Conservation (phyloP, 92 coral and sea anemone genomes). For the Pocillopora grandis region DNA sequence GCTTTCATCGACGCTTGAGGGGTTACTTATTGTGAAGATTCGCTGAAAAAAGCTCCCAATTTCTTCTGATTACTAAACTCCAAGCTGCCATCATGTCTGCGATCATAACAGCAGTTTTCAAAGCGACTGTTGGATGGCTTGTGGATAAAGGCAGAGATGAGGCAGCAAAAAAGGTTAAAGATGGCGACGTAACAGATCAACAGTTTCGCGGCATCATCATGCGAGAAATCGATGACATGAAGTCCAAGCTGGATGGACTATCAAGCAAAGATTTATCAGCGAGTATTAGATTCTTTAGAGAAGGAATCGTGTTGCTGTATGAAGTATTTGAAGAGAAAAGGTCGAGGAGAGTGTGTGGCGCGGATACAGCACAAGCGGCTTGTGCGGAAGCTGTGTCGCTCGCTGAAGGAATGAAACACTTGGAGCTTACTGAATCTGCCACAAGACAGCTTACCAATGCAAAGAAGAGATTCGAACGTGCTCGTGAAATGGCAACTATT, state of each 20-base stretch:
- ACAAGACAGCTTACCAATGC: not conserved
- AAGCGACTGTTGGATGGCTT: not conserved
- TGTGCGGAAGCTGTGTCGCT: too few species aligned
- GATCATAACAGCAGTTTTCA: too few species aligned
- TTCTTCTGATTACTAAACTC: too few species aligned
- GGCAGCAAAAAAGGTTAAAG: constrained; percentile 12
- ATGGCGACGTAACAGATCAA: constrained; percentile 34
- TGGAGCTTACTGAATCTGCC: not conserved
- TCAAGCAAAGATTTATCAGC: not conserved
- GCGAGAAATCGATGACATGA: constrained; percentile 30
- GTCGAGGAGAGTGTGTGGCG: not conserved
- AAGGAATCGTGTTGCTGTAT: not conserved
- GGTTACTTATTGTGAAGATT: too few species aligned
- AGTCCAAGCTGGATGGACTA: constrained; percentile 32
- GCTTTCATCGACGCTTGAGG: too few species aligned
- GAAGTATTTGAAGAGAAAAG: not conserved
- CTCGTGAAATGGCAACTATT: constrained; percentile 11
- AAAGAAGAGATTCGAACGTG: not conserved
- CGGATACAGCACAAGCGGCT: too few species aligned
- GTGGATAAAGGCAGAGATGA: not conserved
- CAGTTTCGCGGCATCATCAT: constrained; percentile 19
- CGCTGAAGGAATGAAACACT: too few species aligned
- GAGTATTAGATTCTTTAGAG: not conserved
- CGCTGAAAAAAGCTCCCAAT: too few species aligned
- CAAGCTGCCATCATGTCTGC: too few species aligned